These are phyloP conservation scores for Syrmaticus mikado DNA, from an alignment of 2,113 vertebrate genomes.

Conservation along the genomic window DNA sequence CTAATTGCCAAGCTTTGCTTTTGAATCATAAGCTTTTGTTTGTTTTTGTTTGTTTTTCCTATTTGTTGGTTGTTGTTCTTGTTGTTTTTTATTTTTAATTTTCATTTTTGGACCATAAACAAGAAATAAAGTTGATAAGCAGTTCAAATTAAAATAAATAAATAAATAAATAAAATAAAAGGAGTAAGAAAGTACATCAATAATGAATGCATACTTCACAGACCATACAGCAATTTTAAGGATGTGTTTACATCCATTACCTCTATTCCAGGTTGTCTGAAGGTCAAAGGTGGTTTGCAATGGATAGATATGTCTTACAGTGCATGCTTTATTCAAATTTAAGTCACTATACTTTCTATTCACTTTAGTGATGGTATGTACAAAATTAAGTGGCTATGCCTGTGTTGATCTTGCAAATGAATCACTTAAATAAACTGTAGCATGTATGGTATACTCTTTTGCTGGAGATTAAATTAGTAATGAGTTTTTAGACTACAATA, in stretches of 20 bases:
- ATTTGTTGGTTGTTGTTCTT: not conserved
- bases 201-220: not conserved
- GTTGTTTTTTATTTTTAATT: not conserved
- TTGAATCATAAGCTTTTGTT: rapidly evolving
- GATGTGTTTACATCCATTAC: not conserved
- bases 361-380: not conserved
- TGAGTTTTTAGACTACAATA: conserved; percentile 23
- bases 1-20: not conserved
- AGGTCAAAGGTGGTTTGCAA: not conserved
- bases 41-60: not conserved
- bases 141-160: not conserved
- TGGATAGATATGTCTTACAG: conserved; percentile 8
- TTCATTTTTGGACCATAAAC: not conserved
- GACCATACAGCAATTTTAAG: not conserved
- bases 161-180: not conserved
- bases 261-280: not conserved
- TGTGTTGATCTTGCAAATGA: conserved; percentile 29
- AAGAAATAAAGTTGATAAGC: not conserved
- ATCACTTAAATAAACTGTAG: not conserved
- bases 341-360: not conserved
- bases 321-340: not conserved
- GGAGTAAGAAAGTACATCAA: not conserved
- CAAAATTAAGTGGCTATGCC: conserved; percentile 30
- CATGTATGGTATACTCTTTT: not conserved
- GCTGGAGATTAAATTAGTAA: not conserved